phyloP scores from a whole-genome alignment of 2,888 invertebrate genomes.

The Frankliniella intonsa region DNA sequence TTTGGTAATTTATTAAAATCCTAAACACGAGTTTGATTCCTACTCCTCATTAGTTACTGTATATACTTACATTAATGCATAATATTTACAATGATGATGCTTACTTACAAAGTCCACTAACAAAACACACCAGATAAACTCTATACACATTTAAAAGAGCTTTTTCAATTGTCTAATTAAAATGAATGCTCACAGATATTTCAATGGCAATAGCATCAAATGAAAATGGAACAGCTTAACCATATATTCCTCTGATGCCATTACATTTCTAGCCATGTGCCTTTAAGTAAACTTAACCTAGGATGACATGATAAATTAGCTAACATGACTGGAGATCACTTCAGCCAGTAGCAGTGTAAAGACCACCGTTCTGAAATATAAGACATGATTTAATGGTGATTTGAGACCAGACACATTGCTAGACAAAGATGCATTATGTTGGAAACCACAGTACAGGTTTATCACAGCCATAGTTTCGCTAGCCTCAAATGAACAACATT shows the following conservation, averaged over 20 bases:
- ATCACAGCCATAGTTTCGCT: slow-evolving; percentile 22
- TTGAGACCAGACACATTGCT: slow-evolving; percentile 21
- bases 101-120: slow-evolving; percentile 27
- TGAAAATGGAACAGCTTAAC: background rate
- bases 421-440: slow-evolving; percentile 25
- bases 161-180: background rate
- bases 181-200: background rate
- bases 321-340: slow-evolving; percentile 8
- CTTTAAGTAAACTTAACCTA: slow-evolving; percentile 21
- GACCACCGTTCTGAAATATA: background rate
- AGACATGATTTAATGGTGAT: background rate
- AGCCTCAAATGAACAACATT: slow-evolving; percentile 12
- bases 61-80: slow-evolving; percentile 27
- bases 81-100: slow-evolving; percentile 27
- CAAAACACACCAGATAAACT: slow-evolving; percentile 25
- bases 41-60: slow-evolving; percentile 26
- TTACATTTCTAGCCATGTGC: slow-evolving; percentile 4
- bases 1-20: slow-evolving; percentile 27
- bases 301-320: slow-evolving; percentile 17
- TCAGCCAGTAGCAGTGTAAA: slow-evolving; percentile 8
- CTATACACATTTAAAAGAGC: slow-evolving; percentile 25
- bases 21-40: slow-evolving; percentile 23
- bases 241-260: slow-evolving; percentile 8
- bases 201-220: background rate
- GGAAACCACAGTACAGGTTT: slow-evolving; percentile 9